A percentile compares a stretch with the other conserved stretches of the same genome.
Evolutionary conservation across 2,888 invertebrate genomes (phyloP).

Genomic region (Drosophila subquinaria): DNA sequence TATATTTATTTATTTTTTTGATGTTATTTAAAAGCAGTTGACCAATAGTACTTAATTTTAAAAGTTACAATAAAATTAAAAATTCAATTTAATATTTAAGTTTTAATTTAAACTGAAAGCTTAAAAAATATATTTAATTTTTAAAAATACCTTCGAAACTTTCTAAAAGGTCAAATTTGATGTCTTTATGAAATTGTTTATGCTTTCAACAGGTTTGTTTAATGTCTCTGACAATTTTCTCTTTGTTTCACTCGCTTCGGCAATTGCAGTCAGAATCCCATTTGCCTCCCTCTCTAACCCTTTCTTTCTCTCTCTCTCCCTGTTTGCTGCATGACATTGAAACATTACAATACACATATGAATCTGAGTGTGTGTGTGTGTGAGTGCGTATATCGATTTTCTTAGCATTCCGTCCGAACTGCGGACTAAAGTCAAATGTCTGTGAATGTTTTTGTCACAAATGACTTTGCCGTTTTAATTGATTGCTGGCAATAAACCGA

Average conservation of each 20-base stretch:
- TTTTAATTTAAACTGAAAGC: no score
- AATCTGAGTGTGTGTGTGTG: constrained; percentile 5
- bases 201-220: neutral
- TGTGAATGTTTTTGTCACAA: constrained; percentile 81
- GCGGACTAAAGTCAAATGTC: constrained; percentile 71
- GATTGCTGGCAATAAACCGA: constrained; percentile 80
- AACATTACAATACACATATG: constrained; percentile 64
- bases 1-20: no score
- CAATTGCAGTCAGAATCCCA: constrained; percentile 10
- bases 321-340: constrained; percentile 62
- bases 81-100: no score
- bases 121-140: no score
- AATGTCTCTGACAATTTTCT: constrained; percentile 7
- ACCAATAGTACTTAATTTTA: no score
- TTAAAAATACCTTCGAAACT: no score
- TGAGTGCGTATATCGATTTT: constrained; percentile 49
- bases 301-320: neutral
- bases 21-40: no score
- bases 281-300: neutral
- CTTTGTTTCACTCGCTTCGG: constrained; percentile 8
- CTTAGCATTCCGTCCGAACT: constrained; percentile 7
- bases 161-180: no score
- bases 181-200: neutral
- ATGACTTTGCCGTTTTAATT: constrained; percentile 80
- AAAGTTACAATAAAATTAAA: no score